Evolutionary conservation across 2,888 invertebrate species (phyloP).

Genomic region (Xestia xanthographa): DNA sequence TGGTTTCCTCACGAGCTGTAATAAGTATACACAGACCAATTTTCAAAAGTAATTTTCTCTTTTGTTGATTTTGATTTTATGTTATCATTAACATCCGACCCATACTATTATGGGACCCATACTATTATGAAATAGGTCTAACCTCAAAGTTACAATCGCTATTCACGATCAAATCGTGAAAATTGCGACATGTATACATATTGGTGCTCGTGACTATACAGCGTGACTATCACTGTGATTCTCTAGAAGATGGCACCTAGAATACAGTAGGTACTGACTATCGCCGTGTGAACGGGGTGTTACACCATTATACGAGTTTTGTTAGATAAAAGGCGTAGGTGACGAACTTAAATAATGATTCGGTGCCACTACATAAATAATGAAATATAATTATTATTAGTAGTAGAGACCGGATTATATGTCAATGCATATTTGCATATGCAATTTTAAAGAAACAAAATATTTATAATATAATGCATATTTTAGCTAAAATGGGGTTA

Average conservation of each 20-base stretch:
- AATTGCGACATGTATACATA: neutral
- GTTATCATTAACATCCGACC: neutral
- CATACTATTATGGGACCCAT: neutral
- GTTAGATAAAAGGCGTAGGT: conserved; percentile 34
- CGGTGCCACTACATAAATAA: conserved; percentile 28
- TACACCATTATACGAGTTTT: conserved; percentile 23
- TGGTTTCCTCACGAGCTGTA: neutral
- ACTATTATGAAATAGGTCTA: neutral
- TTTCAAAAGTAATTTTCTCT: neutral
- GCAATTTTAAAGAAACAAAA: neutral
- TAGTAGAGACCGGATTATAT: neutral
- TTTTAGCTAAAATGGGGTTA: neutral
- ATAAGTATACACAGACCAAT: neutral
- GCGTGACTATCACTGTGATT: neutral
- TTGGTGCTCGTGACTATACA: neutral
- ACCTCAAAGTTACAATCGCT: neutral
- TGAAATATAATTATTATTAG: conserved; percentile 8
- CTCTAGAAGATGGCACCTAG: neutral
- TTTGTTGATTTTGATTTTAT: neutral
- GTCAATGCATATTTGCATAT: neutral
- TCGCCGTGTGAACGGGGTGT: neutral
- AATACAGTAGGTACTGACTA: neutral
- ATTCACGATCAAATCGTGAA: neutral
- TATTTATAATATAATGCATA: neutral
- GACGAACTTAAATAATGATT: conserved; percentile 43